phyloP scores from a whole-genome alignment of 2,888 invertebrate species.

The Parthenolecanium corni region DNA sequence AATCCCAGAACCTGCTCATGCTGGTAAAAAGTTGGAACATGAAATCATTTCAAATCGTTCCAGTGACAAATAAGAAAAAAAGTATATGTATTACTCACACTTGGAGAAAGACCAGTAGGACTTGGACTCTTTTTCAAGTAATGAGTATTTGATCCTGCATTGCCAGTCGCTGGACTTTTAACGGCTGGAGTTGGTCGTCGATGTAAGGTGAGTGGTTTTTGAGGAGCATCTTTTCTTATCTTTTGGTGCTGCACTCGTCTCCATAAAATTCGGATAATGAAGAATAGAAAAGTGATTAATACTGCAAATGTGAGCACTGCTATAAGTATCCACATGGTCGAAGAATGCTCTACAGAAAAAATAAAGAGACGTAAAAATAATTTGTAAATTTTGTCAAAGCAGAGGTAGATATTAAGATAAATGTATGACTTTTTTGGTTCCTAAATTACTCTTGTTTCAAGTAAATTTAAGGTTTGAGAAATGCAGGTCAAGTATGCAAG shows the following conservation, averaged over 20 bases:
- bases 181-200: constrained; percentile 68
- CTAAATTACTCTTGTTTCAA: neutral
- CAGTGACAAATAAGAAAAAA: no score
- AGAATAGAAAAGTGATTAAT: neutral
- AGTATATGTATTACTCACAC: no score
- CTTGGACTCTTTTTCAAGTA: constrained; percentile 89
- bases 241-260: constrained; percentile 16
- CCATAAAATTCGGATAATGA: constrained; percentile 20
- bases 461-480: neutral
- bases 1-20: no score
- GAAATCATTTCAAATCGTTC: no score
- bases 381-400: neutral
- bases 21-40: no score
- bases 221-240: constrained; percentile 16
- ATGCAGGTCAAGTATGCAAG: no score
- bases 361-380: neutral
- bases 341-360: constrained; percentile 19
- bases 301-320: constrained; percentile 1
- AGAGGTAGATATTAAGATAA: neutral
- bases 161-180: constrained; percentile 62
- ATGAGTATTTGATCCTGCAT: constrained; percentile 50
- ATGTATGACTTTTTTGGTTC: neutral
- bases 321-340: constrained; percentile 14
- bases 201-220: constrained; percentile 42
- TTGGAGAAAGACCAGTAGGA: constrained; percentile 56